Evolutionary conservation across 1,140 invertebrate genomes (phyloP), one percentile per base, ranked within the genome.

Genomic region (Lepidurus apus): DNA sequence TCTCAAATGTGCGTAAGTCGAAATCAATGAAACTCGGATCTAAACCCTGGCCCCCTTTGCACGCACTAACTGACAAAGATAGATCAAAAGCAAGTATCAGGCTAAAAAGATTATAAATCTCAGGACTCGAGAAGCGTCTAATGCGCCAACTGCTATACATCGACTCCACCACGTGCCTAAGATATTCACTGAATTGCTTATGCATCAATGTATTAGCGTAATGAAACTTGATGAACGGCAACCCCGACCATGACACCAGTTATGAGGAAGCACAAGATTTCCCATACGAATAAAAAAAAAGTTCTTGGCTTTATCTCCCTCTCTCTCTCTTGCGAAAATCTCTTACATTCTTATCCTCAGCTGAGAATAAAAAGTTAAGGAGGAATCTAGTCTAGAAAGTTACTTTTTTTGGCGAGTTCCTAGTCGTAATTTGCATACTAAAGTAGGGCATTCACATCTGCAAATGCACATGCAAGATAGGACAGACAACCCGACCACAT

Each of bases 401-500:
- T 1, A 65, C 53, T 65, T 65, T 21, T 34, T 65, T 65, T 65
- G 53, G 53, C 53, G 21, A 65, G 53, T 21, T 65, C 17, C 53
- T n/a, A 65, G 21, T 65, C 53, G 13, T 65, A 65, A 65, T 65
- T 21, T 65, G 53, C 53, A 65, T 65, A 65, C 9, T 65, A 65
- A 65, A 65, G 53, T 65, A 65, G 53, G 53, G 21, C 53, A 21
- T 21, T 65, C 53, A 65, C 53, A 65, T 65, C 53, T 65, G 53
- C 53, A 65, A 65, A 65, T 65, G 53, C 53, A 65, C 53, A 65
- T 13, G 53, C 53, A 21, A 9, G 53, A 65, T 65, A 65, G 53
- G 53, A 21, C 21, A 65, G 53, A 65, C 53, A 9, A 65, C 8
- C 53, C 17, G n/a, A 65, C 53, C 53, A 65, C 53, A 65, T 65